phyloP scores from a whole-genome alignment of 1,140 invertebrate genomes.

The Trachelipus rathkii region DNA sequence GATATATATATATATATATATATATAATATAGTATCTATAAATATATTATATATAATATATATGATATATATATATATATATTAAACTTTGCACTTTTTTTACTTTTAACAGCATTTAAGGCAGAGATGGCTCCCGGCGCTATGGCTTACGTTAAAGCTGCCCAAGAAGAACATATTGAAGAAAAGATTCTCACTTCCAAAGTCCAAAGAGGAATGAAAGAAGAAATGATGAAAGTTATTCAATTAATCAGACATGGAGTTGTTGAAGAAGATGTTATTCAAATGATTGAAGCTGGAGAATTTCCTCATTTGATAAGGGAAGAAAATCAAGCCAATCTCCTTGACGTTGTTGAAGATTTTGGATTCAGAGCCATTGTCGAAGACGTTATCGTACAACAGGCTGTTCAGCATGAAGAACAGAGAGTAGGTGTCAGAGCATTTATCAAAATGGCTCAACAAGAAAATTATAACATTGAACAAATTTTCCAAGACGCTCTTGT shows the following conservation, averaged over 20 bases:
- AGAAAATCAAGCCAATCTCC: constrained; percentile 71
- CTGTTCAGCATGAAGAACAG: constrained; percentile 43
- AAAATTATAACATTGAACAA: constrained; percentile 73
- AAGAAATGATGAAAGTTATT: constrained; percentile 28
- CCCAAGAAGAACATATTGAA: constrained; percentile 71
- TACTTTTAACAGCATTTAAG: constrained; percentile 36
- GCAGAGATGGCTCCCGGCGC: constrained; percentile 46
- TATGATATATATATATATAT: neutral
- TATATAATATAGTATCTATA: too few relatives aligned
- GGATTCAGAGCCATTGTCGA: constrained; percentile 72
- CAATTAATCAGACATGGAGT: constrained; percentile 35
- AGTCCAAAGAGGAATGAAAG: constrained; percentile 35
- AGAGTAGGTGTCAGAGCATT: constrained; percentile 44
- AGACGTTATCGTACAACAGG: constrained; percentile 71
- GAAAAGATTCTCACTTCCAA: constrained; percentile 71
- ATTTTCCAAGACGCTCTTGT: constrained; percentile 72
- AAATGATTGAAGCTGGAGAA: constrained; percentile 58
- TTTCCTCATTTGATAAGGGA: constrained; percentile 71
- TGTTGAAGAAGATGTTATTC: constrained; percentile 32
- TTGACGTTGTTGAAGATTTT: constrained; percentile 72
- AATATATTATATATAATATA: neutral
- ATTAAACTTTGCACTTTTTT: constrained; percentile 23
- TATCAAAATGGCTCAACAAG: constrained; percentile 69
- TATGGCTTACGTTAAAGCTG: constrained; percentile 59
- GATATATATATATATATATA: too few relatives aligned